Conservation (phyloP, 2,113 vertebrate species). For the Hippocampus barbouri region DNA sequence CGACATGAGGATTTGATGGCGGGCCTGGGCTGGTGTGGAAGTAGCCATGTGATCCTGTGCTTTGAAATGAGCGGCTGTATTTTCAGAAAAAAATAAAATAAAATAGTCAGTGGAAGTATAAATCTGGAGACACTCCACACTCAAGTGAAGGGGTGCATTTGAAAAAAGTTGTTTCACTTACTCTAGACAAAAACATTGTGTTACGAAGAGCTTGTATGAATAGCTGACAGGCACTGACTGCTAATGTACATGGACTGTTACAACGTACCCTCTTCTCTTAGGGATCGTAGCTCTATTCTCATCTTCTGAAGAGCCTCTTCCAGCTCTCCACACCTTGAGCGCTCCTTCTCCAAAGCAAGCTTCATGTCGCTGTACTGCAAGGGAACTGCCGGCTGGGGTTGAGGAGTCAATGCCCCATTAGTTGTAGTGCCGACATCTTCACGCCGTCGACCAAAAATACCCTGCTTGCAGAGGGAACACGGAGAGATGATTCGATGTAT, state of each 20-base stretch:
- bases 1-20: constrained; percentile 98
- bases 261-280: constrained; percentile 88
- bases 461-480: constrained; percentile 72
- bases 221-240: background rate
- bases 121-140: background rate
- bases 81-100: constrained; percentile 20
- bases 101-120: constrained; percentile 4
- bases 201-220: background rate
- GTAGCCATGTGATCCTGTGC: constrained; percentile 85
- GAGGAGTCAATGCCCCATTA: constrained; percentile 55
- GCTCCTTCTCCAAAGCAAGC: constrained; percentile 93
- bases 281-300: constrained; percentile 90
- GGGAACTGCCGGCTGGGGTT: constrained; percentile 75
- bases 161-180: background rate
- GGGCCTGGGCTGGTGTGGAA: constrained; percentile 87
- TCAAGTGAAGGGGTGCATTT: background rate
- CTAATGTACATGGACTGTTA: background rate
- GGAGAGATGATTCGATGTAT: background rate
- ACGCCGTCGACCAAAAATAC: constrained; percentile 93
- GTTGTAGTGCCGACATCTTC: constrained; percentile 81
- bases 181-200: background rate
- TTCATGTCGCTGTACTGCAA: constrained; percentile 97
- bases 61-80: constrained; percentile 91
- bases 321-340: constrained; percentile 89
- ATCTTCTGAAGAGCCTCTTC: constrained; percentile 98